These are phyloP conservation scores for Hylaeus volcanicus DNA, from an alignment of 1,140 invertebrate genomes.

Conservation along the genomic window DNA sequence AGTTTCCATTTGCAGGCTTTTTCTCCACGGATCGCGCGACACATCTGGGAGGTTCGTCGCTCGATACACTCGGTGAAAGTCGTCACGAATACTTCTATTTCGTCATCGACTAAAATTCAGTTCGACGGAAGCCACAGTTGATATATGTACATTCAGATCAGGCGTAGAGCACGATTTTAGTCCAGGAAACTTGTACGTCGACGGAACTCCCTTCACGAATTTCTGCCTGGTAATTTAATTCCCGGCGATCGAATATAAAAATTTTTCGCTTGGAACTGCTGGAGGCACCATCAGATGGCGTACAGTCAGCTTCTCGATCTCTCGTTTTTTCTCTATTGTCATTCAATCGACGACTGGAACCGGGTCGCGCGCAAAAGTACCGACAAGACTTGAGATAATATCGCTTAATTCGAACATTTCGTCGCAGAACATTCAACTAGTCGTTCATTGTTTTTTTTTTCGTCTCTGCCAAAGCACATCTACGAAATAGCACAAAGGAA, in stretches of 20 bases:
- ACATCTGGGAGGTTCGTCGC: neutral
- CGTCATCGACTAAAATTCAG: neutral
- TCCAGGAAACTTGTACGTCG: neutral
- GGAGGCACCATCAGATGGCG: neutral
- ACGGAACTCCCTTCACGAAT: neutral
- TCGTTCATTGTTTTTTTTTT: slow-evolving; percentile 1
- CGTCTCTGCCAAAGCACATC: no score
- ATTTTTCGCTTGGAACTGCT: neutral
- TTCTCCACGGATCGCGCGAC: slow-evolving; percentile 1
- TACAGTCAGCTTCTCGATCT: neutral
- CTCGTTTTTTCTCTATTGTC: neutral
- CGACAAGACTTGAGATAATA: neutral
- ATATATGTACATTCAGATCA: neutral
- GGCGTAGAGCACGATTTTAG: neutral
- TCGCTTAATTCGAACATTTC: neutral
- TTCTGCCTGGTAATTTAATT: slow-evolving; percentile 12
- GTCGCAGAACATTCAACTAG: neutral
- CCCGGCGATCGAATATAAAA: neutral
- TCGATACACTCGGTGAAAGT: neutral
- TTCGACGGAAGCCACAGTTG: neutral
- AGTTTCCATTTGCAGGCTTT: slow-evolving; percentile 23
- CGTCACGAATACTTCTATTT: neutral
- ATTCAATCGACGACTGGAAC: neutral
- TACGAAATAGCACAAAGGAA: slow-evolving; percentile 24
- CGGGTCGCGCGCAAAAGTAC: neutral